phyloP scores from a whole-genome alignment of 1,140 invertebrate genomes.

The Conus ventricosus region DNA sequence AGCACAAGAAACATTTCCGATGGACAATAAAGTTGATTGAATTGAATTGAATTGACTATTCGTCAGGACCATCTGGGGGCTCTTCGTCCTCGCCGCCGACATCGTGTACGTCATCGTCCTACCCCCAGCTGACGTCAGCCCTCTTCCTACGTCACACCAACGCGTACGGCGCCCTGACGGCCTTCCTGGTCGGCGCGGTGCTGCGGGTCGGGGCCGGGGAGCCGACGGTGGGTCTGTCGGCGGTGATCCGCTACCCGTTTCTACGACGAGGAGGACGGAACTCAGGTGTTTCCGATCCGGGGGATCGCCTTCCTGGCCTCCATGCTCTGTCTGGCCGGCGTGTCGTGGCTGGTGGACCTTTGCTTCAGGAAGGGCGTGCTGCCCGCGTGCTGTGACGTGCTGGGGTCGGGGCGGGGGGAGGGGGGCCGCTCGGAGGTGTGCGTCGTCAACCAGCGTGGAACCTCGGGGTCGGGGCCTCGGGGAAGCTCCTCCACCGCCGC shows the following conservation, averaged over 20 bases:
- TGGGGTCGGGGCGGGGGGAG: neutral
- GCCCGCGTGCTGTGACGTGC: neutral
- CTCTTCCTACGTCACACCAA: constrained; percentile 63
- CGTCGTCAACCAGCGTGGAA: too few relatives aligned
- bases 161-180: constrained; percentile 57
- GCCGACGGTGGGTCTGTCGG: constrained; percentile 50
- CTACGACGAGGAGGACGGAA: constrained; percentile 49
- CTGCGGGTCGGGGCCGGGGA: constrained; percentile 66
- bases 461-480: too few relatives aligned
- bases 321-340: constrained; percentile 46
- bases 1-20: too few relatives aligned
- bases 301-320: constrained; percentile 64
- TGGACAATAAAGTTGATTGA: too few relatives aligned
- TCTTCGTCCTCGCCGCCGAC: constrained; percentile 70
- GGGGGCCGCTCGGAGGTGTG: too few relatives aligned
- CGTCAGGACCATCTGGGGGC: constrained; percentile 61
- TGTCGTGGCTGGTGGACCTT: neutral
- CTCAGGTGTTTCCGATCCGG: constrained; percentile 68
- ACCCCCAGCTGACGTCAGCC: constrained; percentile 65
- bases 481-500: too few relatives aligned
- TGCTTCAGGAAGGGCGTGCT: neutral
- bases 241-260: constrained; percentile 66
- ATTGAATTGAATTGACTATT: too few relatives aligned
- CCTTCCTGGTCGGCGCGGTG: constrained; percentile 53
- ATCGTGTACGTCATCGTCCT: constrained; percentile 68